phyloP scores from a whole-genome alignment of 2,888 invertebrate genomes.

The Pristionchus fissidentatus region DNA sequence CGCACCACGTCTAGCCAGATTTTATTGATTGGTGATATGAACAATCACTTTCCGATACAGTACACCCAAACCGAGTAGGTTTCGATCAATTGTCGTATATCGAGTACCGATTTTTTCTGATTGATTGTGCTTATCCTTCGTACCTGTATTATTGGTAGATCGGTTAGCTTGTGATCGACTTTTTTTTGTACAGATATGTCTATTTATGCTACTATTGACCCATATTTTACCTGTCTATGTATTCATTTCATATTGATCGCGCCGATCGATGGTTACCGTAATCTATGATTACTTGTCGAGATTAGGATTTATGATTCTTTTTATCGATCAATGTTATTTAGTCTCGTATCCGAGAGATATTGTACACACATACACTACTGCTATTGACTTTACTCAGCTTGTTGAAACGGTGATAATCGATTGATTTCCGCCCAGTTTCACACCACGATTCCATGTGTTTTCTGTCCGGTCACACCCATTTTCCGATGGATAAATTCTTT shows the following conservation, averaged over 20 bases:
- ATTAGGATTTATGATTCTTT: neutral
- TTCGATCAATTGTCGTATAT: neutral
- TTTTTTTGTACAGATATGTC: conserved; percentile 20
- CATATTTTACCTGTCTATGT: neutral
- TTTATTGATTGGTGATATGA: conserved; percentile 20
- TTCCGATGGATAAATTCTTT: neutral
- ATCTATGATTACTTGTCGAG: conserved; percentile 27
- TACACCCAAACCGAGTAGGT: neutral
- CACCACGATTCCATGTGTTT: neutral
- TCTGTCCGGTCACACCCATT: conserved; percentile 22
- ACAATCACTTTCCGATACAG: neutral
- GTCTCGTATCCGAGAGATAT: conserved; percentile 18
- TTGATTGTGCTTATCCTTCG: conserved; percentile 24
- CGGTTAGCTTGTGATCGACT: neutral
- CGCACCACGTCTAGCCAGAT: neutral
- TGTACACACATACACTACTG: too few relatives aligned
- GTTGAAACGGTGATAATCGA: neutral
- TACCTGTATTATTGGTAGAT: conserved; percentile 21
- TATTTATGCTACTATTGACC: conserved; percentile 1
- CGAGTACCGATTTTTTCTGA: conserved; percentile 29
- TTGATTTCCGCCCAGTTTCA: neutral
- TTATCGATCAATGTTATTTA: neutral
- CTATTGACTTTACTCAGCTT: conserved; percentile 10
- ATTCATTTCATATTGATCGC: too few relatives aligned
- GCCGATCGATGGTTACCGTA: neutral